These are phyloP conservation scores for Anas capensis DNA, from an alignment of 2,797 vertebrate genomes.

Conservation along the genomic window DNA sequence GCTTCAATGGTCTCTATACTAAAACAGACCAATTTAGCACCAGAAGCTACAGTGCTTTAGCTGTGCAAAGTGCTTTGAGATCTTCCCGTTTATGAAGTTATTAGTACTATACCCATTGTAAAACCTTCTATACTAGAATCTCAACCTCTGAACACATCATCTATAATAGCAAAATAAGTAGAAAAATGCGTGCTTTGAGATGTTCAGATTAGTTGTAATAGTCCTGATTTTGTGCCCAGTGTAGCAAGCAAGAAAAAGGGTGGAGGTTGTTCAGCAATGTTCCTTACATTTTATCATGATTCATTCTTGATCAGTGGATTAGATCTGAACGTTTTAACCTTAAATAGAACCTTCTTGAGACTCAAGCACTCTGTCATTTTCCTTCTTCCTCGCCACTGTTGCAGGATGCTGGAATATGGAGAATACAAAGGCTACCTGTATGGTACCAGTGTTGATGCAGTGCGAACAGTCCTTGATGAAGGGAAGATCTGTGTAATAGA, in stretches of 20 bases:
- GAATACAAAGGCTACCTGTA: slow-evolving; percentile 91
- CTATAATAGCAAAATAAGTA: neutral
- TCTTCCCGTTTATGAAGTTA: neutral
- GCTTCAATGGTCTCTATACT: neutral
- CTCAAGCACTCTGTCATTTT: slow-evolving; percentile 10
- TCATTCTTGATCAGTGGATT: neutral
- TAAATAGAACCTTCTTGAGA: neutral
- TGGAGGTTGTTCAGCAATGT: neutral
- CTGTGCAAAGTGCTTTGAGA: neutral
- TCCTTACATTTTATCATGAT: neutral
- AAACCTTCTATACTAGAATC: neutral
- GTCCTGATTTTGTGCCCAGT: neutral
- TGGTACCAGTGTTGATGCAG: slow-evolving; percentile 90
- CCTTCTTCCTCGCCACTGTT: neutral
- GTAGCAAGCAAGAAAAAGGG: neutral
- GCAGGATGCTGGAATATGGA: slow-evolving; percentile 93
- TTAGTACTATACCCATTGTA: neutral
- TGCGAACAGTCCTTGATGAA: slow-evolving; percentile 83
- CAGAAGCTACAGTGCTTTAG: neutral
- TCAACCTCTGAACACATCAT: neutral
- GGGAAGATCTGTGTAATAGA: slow-evolving; percentile 93
- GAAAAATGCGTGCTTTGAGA: neutral
- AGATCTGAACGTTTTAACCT: neutral
- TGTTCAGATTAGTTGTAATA: neutral
- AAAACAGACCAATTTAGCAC: neutral